A percentile compares a stretch with the other conserved stretches of the same genome.
Evolutionary conservation across 2,113 vertebrate species (phyloP).

Genomic region (Xenopus borealis): DNA sequence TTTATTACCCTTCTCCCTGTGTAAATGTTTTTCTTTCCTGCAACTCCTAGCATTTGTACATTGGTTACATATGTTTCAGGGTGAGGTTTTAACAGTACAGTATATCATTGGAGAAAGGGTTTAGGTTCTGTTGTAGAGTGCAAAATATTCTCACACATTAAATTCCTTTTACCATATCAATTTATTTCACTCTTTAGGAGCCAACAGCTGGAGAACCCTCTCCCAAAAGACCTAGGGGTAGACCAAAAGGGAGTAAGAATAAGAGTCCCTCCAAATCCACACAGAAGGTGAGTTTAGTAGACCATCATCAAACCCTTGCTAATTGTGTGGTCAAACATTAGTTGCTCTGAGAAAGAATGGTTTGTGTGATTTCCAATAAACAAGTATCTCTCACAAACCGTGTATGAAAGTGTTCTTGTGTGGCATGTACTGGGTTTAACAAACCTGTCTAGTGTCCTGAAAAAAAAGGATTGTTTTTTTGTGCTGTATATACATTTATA

Average conservation of each 20-base stretch:
- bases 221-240: constrained; percentile 94
- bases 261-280: constrained; percentile 94
- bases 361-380: background rate
- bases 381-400: too few species aligned
- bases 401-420: too few species aligned
- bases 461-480: too few species aligned
- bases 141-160: constrained; percentile 7
- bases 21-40: constrained; percentile 49
- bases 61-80: constrained; percentile 47
- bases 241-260: constrained; percentile 97
- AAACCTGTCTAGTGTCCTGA: too few species aligned
- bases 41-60: constrained; percentile 47
- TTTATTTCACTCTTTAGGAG: constrained; percentile 70
- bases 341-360: background rate
- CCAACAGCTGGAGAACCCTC: constrained; percentile 82
- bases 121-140: constrained; percentile 43
- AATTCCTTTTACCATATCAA: constrained; percentile 19
- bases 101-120: constrained; percentile 16
- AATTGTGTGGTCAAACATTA: background rate
- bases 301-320: background rate
- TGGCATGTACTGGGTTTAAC: too few species aligned
- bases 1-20: constrained; percentile 39
- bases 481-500: too few species aligned
- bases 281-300: constrained; percentile 81
- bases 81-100: constrained; percentile 36